Evolutionary conservation across 2,797 vertebrate species (phyloP), one percentile per base, ranked within the genome.

Genomic region (Pitangus sulphuratus): DNA sequence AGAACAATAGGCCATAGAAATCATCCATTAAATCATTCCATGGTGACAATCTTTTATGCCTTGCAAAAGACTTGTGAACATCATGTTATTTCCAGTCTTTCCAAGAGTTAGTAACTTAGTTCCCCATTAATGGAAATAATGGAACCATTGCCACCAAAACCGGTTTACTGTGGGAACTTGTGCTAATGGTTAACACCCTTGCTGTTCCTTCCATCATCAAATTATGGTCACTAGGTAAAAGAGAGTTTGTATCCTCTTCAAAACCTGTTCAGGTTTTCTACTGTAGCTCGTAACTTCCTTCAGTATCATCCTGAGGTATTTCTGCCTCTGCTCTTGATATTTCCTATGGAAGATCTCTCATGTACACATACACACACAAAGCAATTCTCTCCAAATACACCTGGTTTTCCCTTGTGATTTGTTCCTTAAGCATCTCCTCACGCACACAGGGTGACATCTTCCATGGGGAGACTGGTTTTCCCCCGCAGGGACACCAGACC

Each of bases 1-100:
- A 84, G 72, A 92, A 77, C 74, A 94, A 90, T 21, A 80, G 39
- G 33, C 33, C 71, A 56, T 50, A 85, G 58, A 90, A 96, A 57
- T 71, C 2, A 54, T 51, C 56, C 57, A 45, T 76, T 69, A 69
- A 89, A 87, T 89, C 54, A 69, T 50, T 79, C 16, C 15, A 53
- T 28, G 75, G 15, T 84, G 82, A 79, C 60, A 93, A 62, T 57
- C 60, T 56, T 87, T 54, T 57, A 15, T 91, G 90, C 40, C 25
- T 77, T 78, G 35, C 28, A 61, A 66, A 77, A 91, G 51, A 66
- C 26, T 84, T 56, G 28, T 30, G 47, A 31, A 12, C 51, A 30
- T 33, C 21, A 51, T 44, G 22, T 28, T 47, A 69, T 47, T 86
- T 74, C 51, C 78, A 93, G 69, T 9, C 35, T 57, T 77, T 65